phyloP scores from a whole-genome alignment of 2,797 vertebrate genomes.

The Hyperoplus immaculatus region DNA sequence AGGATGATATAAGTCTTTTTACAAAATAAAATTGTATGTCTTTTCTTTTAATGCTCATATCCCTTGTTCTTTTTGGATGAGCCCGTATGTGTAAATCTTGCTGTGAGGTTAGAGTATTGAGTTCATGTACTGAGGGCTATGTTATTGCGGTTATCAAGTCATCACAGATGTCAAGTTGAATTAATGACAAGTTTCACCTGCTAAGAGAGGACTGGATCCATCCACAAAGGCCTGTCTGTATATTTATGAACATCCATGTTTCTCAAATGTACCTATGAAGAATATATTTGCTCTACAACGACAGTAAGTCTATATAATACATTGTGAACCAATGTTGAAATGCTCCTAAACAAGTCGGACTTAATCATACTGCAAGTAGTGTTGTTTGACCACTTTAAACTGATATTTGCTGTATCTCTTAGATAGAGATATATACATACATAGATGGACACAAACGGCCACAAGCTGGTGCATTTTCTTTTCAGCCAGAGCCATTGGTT shows the following conservation, averaged over 20 bases:
- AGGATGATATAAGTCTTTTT: neutral
- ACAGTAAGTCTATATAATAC: neutral
- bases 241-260: constrained; percentile 4
- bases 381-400: constrained; percentile 36
- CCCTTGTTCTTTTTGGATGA: constrained; percentile 19
- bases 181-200: constrained; percentile 56
- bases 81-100: constrained; percentile 17
- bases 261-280: neutral
- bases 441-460: neutral
- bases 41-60: constrained; percentile 8
- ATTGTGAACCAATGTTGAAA: constrained; percentile 1
- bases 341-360: neutral
- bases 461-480: constrained; percentile 52
- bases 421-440: constrained; percentile 41
- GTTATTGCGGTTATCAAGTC: constrained; percentile 48
- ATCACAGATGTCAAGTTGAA: constrained; percentile 70
- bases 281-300: too few species aligned
- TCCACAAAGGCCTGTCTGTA: neutral
- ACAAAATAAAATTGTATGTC: neutral
- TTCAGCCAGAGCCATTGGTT: constrained; percentile 39
- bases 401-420: constrained; percentile 47
- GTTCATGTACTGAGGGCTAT: constrained; percentile 34
- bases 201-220: constrained; percentile 23
- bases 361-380: neutral
- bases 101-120: constrained; percentile 23